A percentile compares a stretch with the other conserved stretches of the same genome.
These are phyloP conservation scores for Ammospiza nelsoni DNA, from an alignment of 2,113 vertebrate species.

Conservation along the genomic window DNA sequence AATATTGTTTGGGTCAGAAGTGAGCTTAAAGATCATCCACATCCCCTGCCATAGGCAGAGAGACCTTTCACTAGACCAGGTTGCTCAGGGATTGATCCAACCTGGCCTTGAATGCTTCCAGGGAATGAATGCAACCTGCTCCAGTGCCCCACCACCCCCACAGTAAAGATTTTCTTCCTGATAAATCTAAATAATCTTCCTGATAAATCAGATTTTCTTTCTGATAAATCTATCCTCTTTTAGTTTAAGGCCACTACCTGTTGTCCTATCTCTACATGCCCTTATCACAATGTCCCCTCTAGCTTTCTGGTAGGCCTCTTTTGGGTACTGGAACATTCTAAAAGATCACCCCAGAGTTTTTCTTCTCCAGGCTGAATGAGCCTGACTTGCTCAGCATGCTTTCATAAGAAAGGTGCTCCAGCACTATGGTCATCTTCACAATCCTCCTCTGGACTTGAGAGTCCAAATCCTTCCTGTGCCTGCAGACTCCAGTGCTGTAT, in stretches of 20 bases:
- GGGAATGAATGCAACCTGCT: not conserved
- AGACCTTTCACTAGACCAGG: not conserved
- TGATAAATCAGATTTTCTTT: too few relatives aligned
- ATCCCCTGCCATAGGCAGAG: not conserved
- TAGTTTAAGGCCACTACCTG: not conserved
- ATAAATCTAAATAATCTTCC: too few relatives aligned
- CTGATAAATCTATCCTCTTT: not conserved
- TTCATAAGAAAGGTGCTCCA: not conserved
- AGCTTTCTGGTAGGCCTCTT: not conserved
- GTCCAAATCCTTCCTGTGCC: not conserved
- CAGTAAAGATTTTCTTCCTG: not conserved
- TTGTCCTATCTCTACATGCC: not conserved
- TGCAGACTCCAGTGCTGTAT: not conserved
- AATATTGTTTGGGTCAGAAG: rapidly evolving
- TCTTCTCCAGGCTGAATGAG: not conserved
- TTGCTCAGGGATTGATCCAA: too few relatives aligned
- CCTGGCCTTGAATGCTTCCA: not conserved
- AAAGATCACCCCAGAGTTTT: not conserved
- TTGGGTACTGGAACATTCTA: not conserved
- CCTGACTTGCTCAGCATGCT: rapidly evolving
- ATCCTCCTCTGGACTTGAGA: not conserved
- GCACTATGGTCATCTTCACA: not conserved
- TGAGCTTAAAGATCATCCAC: not conserved
- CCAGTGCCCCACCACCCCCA: not conserved
- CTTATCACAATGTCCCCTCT: not conserved